phyloP scores from a whole-genome alignment of 2,888 invertebrate genomes.

The Electrophaes corylata region DNA sequence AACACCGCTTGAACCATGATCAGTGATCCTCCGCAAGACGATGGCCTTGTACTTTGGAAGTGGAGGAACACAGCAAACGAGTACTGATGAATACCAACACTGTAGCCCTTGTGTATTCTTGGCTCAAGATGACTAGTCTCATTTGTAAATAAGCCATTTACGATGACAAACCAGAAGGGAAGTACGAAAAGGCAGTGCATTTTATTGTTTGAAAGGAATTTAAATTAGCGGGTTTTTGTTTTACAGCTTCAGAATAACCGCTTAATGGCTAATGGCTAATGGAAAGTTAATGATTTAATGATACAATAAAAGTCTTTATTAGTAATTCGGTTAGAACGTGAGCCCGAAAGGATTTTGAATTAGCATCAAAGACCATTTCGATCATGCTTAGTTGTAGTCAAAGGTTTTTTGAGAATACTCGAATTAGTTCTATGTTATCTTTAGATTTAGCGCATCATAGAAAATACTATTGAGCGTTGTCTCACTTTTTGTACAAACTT shows the following conservation, averaged over 20 bases:
- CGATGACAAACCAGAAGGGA: background rate
- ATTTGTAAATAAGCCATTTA: background rate
- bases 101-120: background rate
- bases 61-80: conserved; percentile 3
- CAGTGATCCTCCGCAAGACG: conserved; percentile 6
- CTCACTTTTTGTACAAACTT: too few species aligned
- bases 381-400: too few species aligned
- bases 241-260: conserved; percentile 5
- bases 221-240: conserved; percentile 1
- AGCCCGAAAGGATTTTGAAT: too few species aligned
- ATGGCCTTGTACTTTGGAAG: conserved; percentile 4
- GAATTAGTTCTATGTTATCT: too few species aligned
- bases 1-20: conserved; percentile 10
- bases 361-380: too few species aligned
- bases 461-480: too few species aligned
- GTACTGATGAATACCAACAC: conserved; percentile 4
- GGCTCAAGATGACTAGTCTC: background rate
- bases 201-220: conserved; percentile 4
- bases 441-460: too few species aligned
- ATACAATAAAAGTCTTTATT: background rate
- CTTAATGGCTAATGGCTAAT: conserved; percentile 10
- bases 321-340: conserved; percentile 19
- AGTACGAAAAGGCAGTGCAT: conserved; percentile 4
- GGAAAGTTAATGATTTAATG: conserved; percentile 3
- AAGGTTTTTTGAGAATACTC: too few species aligned